Evolutionary conservation across 1,140 invertebrate genomes (phyloP).

Genomic region (Dinoponera quadriceps): DNA sequence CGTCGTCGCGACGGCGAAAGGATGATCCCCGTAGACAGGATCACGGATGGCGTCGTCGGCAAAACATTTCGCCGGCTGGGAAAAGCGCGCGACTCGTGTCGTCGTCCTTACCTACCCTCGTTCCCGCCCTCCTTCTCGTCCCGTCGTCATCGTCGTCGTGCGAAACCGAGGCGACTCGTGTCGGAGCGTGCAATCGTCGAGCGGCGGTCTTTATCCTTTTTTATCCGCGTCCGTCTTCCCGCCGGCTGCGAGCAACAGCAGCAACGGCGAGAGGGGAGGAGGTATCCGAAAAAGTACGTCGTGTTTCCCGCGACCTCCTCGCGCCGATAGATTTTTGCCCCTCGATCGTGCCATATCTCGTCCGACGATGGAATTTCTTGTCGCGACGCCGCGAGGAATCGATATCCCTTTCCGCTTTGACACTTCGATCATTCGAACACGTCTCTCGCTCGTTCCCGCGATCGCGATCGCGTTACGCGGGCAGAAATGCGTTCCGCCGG

Average conservation of each 20-base stretch:
- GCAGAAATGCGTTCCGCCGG: not conserved
- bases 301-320: not conserved
- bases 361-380: slow-evolving; percentile 41
- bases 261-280: too few relatives aligned
- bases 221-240: not conserved
- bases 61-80: slow-evolving; percentile 51
- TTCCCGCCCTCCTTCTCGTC: too few relatives aligned
- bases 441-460: not conserved
- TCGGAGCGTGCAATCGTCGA: slow-evolving; percentile 27
- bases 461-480: not conserved
- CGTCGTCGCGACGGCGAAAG: slow-evolving; percentile 59
- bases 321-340: slow-evolving; percentile 29
- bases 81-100: slow-evolving; percentile 43
- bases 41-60: slow-evolving; percentile 63
- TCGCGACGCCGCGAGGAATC: not conserved
- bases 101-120: slow-evolving; percentile 24
- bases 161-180: slow-evolving; percentile 32
- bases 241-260: not conserved
- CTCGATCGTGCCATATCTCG: slow-evolving; percentile 11
- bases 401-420: not conserved
- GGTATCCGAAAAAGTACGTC: slow-evolving; percentile 26
- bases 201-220: slow-evolving; percentile 26
- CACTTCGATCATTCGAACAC: slow-evolving; percentile 14
- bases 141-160: slow-evolving; percentile 5
- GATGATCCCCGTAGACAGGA: slow-evolving; percentile 68